Percentiles rank a stretch among this genome's conserved stretches.
These are phyloP conservation scores for Rhipidura dahli DNA, from an alignment of 2,113 vertebrate species.

Conservation along the genomic window DNA sequence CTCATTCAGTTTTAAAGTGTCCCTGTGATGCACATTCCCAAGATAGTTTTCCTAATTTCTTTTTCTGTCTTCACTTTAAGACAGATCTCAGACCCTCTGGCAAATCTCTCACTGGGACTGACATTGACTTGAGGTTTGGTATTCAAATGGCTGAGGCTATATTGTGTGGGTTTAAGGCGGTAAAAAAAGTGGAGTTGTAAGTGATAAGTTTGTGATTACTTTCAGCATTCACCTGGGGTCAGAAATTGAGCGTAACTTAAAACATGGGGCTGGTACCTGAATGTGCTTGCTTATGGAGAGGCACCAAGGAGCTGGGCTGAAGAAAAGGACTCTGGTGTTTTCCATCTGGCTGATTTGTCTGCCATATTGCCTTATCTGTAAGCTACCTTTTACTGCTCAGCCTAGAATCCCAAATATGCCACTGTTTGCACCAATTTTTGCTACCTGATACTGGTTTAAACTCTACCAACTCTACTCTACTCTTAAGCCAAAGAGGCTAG, in stretches of 20 bases:
- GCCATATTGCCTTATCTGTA: neutral
- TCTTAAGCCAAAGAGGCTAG: neutral
- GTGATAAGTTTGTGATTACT: neutral
- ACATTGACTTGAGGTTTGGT: neutral
- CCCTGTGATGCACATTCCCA: neutral
- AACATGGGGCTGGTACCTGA: neutral
- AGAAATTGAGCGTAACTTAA: neutral
- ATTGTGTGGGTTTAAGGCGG: neutral
- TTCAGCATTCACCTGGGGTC: neutral
- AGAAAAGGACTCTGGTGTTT: neutral
- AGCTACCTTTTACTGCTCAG: neutral
- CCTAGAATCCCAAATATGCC: neutral
- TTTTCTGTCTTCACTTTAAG: conserved; percentile 33
- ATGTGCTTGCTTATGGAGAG: neutral
- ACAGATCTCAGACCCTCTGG: neutral
- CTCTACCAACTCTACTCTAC: no score
- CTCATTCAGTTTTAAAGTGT: conserved; percentile 3
- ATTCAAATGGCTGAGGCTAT: neutral
- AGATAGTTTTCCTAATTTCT: conserved; percentile 33
- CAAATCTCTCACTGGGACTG: neutral
- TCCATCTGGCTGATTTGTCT: neutral
- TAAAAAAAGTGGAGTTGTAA: neutral
- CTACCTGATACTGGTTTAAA: neutral
- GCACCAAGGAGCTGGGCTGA: neutral
- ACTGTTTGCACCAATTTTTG: neutral